Conservation (phyloP, 2,797 vertebrate genomes). For the Gallinago solitaria region DNA sequence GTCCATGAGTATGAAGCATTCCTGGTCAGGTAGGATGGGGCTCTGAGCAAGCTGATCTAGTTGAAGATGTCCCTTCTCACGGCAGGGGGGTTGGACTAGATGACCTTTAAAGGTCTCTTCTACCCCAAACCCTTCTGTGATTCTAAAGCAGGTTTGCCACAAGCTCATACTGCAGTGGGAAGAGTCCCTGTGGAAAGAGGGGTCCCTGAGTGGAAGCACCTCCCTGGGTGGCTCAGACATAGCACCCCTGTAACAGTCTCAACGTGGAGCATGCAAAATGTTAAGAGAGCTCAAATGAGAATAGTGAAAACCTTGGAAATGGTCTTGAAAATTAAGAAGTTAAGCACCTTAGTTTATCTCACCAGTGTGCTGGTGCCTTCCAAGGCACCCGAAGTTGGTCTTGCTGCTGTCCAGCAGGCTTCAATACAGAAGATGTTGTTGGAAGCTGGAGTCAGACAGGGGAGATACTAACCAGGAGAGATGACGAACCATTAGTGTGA, state of each 20-base stretch:
- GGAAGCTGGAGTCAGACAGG: not conserved
- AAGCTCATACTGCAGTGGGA: not conserved
- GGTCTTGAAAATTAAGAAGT: not conserved
- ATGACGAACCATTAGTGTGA: not conserved
- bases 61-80: not conserved
- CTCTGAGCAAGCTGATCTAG: not conserved
- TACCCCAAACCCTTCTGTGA: not conserved
- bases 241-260: not conserved
- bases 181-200: not conserved
- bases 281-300: not conserved
- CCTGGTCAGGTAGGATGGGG: not conserved
- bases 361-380: accelerated
- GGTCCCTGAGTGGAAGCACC: not conserved
- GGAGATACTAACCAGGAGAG: not conserved
- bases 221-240: not conserved
- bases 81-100: not conserved
- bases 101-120: not conserved
- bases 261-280: accelerated
- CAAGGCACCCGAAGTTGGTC: not conserved
- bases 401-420: not conserved
- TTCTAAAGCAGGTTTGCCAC: not conserved
- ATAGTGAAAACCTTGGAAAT: not conserved
- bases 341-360: not conserved
- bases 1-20: not conserved
- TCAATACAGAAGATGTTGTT: accelerated